A percentile compares a stretch with the other conserved stretches of the same genome.
These are phyloP conservation scores for Cyclophora albipunctata DNA, from an alignment of 2,888 invertebrate genomes.

Conservation along the genomic window DNA sequence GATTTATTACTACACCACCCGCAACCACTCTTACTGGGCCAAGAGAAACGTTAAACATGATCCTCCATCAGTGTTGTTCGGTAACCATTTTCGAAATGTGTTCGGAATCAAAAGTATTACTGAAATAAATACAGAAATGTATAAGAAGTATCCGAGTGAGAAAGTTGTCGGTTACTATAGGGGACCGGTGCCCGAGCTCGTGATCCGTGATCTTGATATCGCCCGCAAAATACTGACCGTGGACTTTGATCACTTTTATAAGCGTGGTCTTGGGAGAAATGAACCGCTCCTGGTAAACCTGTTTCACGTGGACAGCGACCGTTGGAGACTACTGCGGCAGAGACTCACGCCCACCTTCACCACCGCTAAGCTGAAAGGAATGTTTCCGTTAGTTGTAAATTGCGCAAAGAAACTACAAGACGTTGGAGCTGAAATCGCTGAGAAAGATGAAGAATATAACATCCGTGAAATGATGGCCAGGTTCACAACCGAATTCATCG, in stretches of 20 bases:
- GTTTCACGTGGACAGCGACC: constrained; percentile 48
- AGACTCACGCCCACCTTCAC: constrained; percentile 55
- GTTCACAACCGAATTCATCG: constrained; percentile 49
- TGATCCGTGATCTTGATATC: constrained; percentile 46
- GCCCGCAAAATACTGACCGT: constrained; percentile 35
- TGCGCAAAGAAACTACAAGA: constrained; percentile 44
- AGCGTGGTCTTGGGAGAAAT: constrained; percentile 36
- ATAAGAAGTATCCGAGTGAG: constrained; percentile 44
- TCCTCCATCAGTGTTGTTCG: constrained; percentile 40
- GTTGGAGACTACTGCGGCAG: constrained; percentile 50
- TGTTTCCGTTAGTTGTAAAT: constrained; percentile 53
- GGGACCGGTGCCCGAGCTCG: constrained; percentile 40
- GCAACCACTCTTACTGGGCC: constrained; percentile 43
- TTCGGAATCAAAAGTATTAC: constrained; percentile 33
- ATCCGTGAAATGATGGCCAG: constrained; percentile 45
- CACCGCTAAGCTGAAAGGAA: constrained; percentile 46
- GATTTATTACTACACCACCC: constrained; percentile 37
- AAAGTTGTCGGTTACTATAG: constrained; percentile 49
- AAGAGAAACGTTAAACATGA: constrained; percentile 47
- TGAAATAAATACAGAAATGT: constrained; percentile 32
- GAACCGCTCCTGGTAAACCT: constrained; percentile 42
- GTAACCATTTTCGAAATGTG: constrained; percentile 36
- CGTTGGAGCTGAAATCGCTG: constrained; percentile 29
- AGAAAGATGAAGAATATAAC: constrained; percentile 33
- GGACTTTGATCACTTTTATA: constrained; percentile 45